Evolutionary conservation across 2,113 vertebrate species (phyloP).

Genomic region (Halichoerus grypus): DNA sequence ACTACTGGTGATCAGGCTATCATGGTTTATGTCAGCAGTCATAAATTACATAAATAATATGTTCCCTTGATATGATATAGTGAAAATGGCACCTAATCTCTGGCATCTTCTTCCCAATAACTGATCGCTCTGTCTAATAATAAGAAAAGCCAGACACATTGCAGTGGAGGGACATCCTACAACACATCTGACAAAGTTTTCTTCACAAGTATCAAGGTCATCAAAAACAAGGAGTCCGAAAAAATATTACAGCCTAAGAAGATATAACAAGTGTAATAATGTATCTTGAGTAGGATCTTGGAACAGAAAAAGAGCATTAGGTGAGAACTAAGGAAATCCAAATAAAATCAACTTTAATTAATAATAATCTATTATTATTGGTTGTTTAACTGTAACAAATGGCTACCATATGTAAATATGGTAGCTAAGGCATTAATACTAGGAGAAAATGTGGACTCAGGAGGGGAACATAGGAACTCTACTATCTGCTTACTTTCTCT

Average conservation of each 20-base stretch:
- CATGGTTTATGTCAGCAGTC: neutral
- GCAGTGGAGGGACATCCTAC: neutral
- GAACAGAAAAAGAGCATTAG: neutral
- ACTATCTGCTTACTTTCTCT: neutral
- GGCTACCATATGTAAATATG: neutral
- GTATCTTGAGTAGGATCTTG: neutral
- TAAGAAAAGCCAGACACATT: neutral
- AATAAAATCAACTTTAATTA: neutral
- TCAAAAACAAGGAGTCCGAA: neutral
- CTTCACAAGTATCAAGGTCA: neutral
- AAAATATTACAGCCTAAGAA: neutral
- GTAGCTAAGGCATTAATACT: too few relatives aligned
- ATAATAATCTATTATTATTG: neutral
- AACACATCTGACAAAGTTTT: neutral
- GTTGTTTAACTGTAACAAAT: neutral
- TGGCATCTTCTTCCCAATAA: neutral
- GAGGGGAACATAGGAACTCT: neutral
- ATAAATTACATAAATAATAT: neutral
- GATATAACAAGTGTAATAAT: neutral
- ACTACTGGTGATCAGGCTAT: neutral
- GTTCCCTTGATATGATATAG: neutral
- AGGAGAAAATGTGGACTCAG: neutral
- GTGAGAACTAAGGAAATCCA: neutral
- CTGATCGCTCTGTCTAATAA: neutral
- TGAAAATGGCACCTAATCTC: neutral